Percentiles rank a stretch among this genome's conserved stretches.
Conservation (phyloP, 2,113 vertebrate species). For the Myiopsitta monachus region DNA sequence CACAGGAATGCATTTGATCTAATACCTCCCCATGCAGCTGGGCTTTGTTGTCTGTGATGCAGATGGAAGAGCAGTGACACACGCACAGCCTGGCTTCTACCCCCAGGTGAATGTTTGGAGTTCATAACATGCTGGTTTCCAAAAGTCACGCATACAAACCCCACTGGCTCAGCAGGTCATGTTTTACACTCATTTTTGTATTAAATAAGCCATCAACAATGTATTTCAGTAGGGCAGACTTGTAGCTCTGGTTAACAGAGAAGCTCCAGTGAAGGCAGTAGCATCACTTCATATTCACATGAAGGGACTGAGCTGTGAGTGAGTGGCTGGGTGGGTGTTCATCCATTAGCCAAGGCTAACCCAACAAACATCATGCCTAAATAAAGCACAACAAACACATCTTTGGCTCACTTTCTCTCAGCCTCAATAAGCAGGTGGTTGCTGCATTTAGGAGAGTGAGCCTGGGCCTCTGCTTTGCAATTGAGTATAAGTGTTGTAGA, state of each 20-base stretch:
- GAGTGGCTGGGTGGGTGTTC: background rate
- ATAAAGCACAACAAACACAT: background rate
- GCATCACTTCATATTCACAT: background rate
- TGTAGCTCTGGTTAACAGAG: background rate
- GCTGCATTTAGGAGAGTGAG: background rate
- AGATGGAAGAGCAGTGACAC: too few species aligned
- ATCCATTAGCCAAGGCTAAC: background rate
- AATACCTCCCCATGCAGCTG: too few species aligned
- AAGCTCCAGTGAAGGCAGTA: background rate
- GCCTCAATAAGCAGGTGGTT: background rate
- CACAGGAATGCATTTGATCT: too few species aligned
- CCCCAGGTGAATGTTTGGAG: too few species aligned
- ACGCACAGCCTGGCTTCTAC: too few species aligned
- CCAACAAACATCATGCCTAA: background rate
- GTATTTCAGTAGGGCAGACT: background rate
- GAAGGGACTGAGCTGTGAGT: background rate
- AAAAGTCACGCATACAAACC: too few species aligned
- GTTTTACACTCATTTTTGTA: too few species aligned
- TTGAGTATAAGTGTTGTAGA: background rate
- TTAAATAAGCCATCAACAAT: background rate
- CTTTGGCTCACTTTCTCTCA: background rate
- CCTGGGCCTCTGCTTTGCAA: background rate
- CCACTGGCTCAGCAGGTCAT: too few species aligned
- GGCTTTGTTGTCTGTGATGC: too few species aligned
- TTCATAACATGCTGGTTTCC: too few species aligned